Conservation (phyloP, 2,797 vertebrate species). For the Poecilia picta region DNA sequence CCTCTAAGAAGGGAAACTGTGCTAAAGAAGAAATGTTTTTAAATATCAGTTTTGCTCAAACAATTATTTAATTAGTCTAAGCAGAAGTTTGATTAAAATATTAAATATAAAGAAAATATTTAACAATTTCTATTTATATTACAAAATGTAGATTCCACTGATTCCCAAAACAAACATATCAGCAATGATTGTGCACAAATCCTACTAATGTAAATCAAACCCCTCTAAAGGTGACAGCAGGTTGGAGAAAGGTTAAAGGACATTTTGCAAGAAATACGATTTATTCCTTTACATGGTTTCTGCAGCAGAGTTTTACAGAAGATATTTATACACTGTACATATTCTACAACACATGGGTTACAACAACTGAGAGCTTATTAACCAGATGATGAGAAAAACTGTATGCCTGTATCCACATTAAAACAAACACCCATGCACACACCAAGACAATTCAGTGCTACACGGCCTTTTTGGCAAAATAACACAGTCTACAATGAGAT, state of each 20-base stretch:
- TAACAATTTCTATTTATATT: neutral
- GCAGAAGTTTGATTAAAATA: neutral
- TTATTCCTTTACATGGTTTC: neutral
- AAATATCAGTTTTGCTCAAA: neutral
- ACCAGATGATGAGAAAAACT: neutral
- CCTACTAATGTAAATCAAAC: neutral
- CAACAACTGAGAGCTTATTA: neutral
- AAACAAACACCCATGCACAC: neutral
- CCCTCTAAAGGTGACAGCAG: neutral
- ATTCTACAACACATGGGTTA: neutral
- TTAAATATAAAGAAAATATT: neutral
- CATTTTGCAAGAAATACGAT: neutral
- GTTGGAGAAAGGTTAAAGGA: neutral
- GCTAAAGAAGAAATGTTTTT: neutral
- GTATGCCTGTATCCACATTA: neutral
- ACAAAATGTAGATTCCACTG: neutral
- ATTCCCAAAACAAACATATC: neutral
- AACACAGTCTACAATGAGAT: neutral
- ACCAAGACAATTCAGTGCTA: neutral
- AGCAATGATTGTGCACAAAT: neutral
- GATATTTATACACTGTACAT: constrained; percentile 1
- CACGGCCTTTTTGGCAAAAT: neutral
- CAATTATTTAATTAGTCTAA: neutral
- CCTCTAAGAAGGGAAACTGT: neutral
- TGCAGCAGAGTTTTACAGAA: neutral